Evolutionary conservation across 2,113 vertebrate species (phyloP).

Genomic region (Xenopus borealis): DNA sequence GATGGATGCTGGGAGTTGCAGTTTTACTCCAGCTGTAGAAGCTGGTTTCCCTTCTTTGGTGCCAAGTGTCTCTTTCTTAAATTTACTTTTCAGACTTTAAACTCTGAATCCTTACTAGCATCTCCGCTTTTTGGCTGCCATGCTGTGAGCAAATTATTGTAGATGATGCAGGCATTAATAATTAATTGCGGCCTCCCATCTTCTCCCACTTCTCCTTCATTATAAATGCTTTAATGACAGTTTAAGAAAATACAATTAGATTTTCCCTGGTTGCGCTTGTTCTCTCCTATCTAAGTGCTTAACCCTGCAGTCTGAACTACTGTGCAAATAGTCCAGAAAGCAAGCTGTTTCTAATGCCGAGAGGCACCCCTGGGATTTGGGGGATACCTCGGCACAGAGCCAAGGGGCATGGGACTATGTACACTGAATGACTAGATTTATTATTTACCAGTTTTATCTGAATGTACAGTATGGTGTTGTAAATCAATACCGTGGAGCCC

Average conservation of each 20-base stretch:
- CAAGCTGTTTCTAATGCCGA: neutral
- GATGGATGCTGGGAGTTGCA: too few relatives aligned
- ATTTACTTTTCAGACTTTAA: too few relatives aligned
- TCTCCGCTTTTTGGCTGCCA: neutral
- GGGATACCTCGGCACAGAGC: neutral
- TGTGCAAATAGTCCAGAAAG: slow-evolving; percentile 25
- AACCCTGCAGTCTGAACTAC: slow-evolving; percentile 19
- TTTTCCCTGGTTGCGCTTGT: neutral
- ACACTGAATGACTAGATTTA: too few relatives aligned
- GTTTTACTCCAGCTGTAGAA: too few relatives aligned
- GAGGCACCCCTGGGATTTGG: neutral
- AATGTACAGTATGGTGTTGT: too few relatives aligned
- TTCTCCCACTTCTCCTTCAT: slow-evolving; percentile 32
- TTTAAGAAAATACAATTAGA: slow-evolving; percentile 38
- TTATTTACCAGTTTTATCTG: too few relatives aligned
- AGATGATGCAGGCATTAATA: slow-evolving; percentile 32
- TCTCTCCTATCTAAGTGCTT: slow-evolving; percentile 14
- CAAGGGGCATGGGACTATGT: too few relatives aligned
- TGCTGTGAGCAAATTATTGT: slow-evolving; percentile 18
- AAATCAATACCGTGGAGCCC: too few relatives aligned
- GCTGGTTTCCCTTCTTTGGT: too few relatives aligned
- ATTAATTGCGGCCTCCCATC: slow-evolving; percentile 16
- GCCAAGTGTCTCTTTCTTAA: too few relatives aligned
- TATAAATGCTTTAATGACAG: slow-evolving; percentile 44
- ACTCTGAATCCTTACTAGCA: too few relatives aligned